These are phyloP conservation scores for Hippocampus zosterae DNA, from an alignment of 2,113 vertebrate species.

Conservation along the genomic window DNA sequence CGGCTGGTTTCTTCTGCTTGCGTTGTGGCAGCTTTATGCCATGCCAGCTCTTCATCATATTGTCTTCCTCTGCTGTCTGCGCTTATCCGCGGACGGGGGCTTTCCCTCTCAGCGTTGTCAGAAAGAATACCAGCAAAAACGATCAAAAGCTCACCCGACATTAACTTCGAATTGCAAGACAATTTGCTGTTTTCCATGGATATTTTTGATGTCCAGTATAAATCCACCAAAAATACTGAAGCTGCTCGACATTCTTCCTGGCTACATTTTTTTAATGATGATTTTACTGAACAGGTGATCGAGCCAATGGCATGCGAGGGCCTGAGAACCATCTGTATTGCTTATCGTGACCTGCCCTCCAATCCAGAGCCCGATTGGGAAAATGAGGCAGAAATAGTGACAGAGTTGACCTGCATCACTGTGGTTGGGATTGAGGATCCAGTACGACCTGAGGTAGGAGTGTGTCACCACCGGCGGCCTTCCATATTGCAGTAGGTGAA, in stretches of 20 bases:
- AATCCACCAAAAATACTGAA: neutral
- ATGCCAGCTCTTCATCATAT: constrained; percentile 32
- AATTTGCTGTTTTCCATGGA: neutral
- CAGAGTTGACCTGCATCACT: constrained; percentile 81
- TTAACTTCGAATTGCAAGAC: constrained; percentile 4
- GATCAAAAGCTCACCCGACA: constrained; percentile 13
- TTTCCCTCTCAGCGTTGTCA: constrained; percentile 27
- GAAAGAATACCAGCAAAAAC: constrained; percentile 10
- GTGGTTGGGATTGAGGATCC: constrained; percentile 90
- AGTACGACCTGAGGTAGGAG: constrained; percentile 81
- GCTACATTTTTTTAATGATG: neutral
- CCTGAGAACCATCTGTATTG: constrained; percentile 85
- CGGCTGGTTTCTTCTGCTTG: constrained; percentile 41
- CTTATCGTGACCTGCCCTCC: constrained; percentile 77
- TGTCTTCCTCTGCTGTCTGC: constrained; percentile 22
- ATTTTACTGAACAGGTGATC: constrained; percentile 68
- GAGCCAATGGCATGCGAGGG: constrained; percentile 90
- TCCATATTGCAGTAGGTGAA: neutral
- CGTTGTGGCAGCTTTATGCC: constrained; percentile 46
- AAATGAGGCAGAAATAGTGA: constrained; percentile 79
- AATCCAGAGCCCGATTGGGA: constrained; percentile 86
- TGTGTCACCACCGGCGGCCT: neutral
- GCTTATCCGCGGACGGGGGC: neutral
- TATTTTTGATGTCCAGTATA: neutral
- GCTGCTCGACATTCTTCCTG: neutral